Evolutionary conservation across 1,140 invertebrate species (phyloP), one percentile per base, ranked within the genome.

Genomic region (Diuraphis noxia): DNA sequence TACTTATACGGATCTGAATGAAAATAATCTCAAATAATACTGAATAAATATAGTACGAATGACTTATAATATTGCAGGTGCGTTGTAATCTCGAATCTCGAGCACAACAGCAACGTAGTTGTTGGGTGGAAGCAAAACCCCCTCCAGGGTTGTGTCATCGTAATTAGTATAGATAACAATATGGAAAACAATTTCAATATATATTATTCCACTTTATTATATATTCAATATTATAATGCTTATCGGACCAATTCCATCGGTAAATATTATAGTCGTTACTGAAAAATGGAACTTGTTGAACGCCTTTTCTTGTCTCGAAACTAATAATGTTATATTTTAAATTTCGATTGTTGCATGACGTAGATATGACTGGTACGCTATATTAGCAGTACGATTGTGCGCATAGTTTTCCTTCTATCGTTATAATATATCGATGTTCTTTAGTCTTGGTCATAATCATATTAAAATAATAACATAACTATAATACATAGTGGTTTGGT

Each of bases 161-260:
- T 40, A 86, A 52, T n/a, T 41, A 43, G 25, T 10, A 63, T 13
- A 88, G 49, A 88, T 56, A 56, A 88, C 49, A 38, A 40, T 34
- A 34, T 52, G 36, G 85, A 36, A 87, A 87, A 87, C 36, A 21
- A 87, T 56, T 56, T 36, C 23, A 23, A 46, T 34, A 36, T 85
- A n/a, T 84, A 34, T 43, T 85, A 34, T 86, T 34, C 46, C 23
- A 21, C 49, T 36, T 38, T 6, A 17, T 40, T 86, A n/a, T 17
- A n/a, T 17, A n/a, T 72, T 72, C 13, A n/a, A 72, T 72, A 87
- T 36, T 86, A 63, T 30, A 72, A 30, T 63, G 86, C 56, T 88
- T 40, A 88, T 88, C 86, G 38, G 7, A 88, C 86, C 56, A 88
- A 88, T 63, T 88, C 86, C 86, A 63, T 88, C 86, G 38, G 23